Conservation (phyloP, 1,140 invertebrate species). For the Apis dorsata region DNA sequence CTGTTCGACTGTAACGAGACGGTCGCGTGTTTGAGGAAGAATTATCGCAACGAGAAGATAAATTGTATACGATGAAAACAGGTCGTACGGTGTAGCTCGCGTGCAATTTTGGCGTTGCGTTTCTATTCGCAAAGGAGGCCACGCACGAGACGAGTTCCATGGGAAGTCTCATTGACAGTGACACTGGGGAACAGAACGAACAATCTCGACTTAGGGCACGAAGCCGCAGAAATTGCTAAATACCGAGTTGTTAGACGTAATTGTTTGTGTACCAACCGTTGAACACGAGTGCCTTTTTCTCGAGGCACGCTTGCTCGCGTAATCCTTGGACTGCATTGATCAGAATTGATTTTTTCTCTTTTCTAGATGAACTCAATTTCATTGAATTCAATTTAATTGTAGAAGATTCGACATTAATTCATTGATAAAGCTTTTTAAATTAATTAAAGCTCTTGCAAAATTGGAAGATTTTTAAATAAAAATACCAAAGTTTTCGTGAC, state of each 20-base stretch:
- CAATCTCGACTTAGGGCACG: conserved; percentile 1
- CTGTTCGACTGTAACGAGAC: conserved; percentile 13
- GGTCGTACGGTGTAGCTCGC: background rate
- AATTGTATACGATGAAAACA: background rate
- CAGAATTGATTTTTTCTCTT: background rate
- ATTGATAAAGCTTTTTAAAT: background rate
- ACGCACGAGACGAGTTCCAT: background rate
- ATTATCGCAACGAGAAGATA: background rate
- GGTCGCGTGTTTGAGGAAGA: conserved; percentile 23
- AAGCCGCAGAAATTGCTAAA: conserved; percentile 28
- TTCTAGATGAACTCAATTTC: background rate
- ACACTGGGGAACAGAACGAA: background rate
- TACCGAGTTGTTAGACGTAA: conserved; percentile 15
- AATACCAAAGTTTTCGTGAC: background rate
- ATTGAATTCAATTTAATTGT: background rate
- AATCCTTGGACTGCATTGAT: conserved; percentile 12
- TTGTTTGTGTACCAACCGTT: conserved; percentile 11
- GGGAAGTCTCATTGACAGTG: conserved; percentile 29
- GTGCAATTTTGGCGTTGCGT: background rate
- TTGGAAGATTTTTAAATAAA: background rate
- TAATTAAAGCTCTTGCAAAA: background rate
- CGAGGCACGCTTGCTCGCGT: background rate
- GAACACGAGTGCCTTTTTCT: background rate
- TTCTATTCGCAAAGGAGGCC: background rate
- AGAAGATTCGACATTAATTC: background rate